Evolutionary conservation across 2,888 invertebrate genomes (phyloP).

Genomic region (Gibbula magus): DNA sequence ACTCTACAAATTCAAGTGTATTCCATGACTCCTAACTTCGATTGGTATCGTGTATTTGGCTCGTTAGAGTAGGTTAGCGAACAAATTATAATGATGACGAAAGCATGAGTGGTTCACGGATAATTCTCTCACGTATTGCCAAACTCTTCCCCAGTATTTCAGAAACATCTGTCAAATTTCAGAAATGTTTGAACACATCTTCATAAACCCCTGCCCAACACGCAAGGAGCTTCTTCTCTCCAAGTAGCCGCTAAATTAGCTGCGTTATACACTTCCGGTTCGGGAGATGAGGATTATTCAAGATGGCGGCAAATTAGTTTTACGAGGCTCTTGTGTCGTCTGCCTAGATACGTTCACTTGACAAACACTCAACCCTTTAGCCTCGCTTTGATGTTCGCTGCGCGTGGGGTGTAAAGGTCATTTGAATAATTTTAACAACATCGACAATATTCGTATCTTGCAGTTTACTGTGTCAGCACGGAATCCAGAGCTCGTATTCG

Average conservation of each 20-base stretch:
- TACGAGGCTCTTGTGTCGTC: slow-evolving; percentile 10
- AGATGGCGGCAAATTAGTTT: slow-evolving; percentile 23
- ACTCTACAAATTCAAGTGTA: no score
- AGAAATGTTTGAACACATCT: slow-evolving; percentile 5
- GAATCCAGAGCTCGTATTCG: no score
- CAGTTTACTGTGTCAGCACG: no score
- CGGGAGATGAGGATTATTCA: slow-evolving; percentile 1
- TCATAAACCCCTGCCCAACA: not conserved
- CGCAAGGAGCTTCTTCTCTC: not conserved
- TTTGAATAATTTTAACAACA: not conserved
- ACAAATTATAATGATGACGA: no score
- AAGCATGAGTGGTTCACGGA: no score
- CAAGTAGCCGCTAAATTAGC: slow-evolving; percentile 12
- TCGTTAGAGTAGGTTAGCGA: no score
- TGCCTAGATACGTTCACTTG: slow-evolving; percentile 9
- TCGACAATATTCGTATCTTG: no score
- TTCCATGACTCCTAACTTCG: no score
- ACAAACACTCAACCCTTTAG: slow-evolving; percentile 10
- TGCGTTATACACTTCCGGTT: slow-evolving; percentile 3
- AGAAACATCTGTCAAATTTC: slow-evolving; percentile 11
- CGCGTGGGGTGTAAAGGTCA: not conserved
- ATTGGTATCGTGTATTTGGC: no score
- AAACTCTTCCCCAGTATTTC: not conserved
- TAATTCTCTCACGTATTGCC: not conserved
- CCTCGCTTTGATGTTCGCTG: slow-evolving; percentile 7